These are phyloP conservation scores for Centropyge bicolor DNA, from an alignment of 2,797 vertebrate genomes.

Conservation along the genomic window DNA sequence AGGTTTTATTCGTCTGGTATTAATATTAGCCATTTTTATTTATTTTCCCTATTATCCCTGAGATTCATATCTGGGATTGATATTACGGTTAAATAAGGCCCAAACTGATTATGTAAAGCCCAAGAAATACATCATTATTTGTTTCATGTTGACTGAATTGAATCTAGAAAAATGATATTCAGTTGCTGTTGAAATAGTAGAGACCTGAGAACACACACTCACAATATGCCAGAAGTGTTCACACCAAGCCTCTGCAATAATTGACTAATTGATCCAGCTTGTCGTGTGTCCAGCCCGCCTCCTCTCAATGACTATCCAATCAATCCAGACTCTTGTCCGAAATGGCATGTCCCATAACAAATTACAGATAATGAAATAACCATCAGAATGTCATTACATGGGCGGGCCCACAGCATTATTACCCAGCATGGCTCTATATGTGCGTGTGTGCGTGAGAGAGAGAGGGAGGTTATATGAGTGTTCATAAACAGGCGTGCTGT, in stretches of 20 bases:
- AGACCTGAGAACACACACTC: conserved; percentile 30
- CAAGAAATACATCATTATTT: neutral
- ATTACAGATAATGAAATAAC: conserved; percentile 89
- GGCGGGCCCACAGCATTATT: conserved; percentile 71
- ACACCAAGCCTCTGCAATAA: conserved; percentile 69
- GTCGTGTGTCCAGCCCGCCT: conserved; percentile 69
- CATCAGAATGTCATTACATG: conserved; percentile 86
- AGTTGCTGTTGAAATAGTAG: neutral
- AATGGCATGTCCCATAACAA: conserved; percentile 87
- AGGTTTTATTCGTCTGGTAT: neutral
- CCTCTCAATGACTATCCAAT: conserved; percentile 78
- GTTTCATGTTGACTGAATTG: neutral
- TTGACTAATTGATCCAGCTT: conserved; percentile 78
- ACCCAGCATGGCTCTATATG: conserved; percentile 71
- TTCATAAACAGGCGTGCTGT: conserved; percentile 54
- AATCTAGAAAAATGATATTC: too few relatives aligned
- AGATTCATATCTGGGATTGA: neutral
- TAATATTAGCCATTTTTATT: neutral
- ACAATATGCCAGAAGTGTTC: conserved; percentile 46
- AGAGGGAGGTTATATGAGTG: conserved; percentile 37
- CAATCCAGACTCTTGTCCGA: conserved; percentile 81
- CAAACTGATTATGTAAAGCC: neutral
- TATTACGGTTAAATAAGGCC: neutral
- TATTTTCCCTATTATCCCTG: neutral
- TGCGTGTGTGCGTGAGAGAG: conserved; percentile 19